Conservation (phyloP, 2,888 invertebrate genomes). For the Sarcophaga carnaria region DNA sequence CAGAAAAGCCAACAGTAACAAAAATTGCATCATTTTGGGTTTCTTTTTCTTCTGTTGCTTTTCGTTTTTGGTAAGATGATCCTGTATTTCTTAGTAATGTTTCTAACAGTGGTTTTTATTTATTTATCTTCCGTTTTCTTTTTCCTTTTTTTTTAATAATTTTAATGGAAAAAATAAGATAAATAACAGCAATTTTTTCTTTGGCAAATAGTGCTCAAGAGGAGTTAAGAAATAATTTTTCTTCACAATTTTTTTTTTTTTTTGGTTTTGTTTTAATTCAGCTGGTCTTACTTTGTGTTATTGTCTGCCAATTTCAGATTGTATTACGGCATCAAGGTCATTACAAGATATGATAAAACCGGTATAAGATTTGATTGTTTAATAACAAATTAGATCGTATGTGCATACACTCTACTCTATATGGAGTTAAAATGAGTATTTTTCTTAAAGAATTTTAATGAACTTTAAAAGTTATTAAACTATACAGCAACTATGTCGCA, state of each 20-base stretch:
- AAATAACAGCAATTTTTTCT: constrained; percentile 54
- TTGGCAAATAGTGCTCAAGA: constrained; percentile 20
- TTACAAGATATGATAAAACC: constrained; percentile 5
- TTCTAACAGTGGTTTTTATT: constrained; percentile 64
- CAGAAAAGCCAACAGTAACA: neutral
- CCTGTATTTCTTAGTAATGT: constrained; percentile 48
- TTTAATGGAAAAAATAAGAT: constrained; percentile 61
- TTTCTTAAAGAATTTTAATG: neutral
- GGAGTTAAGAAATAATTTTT: constrained; percentile 30
- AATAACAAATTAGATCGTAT: neutral
- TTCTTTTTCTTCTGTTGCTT: neutral
- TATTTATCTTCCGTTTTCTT: constrained; percentile 33
- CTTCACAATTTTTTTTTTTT: neutral
- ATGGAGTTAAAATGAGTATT: neutral
- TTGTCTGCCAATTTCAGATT: constrained; percentile 1
- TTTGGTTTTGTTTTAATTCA: neutral
- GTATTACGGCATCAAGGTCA: constrained; percentile 45
- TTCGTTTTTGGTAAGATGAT: constrained; percentile 58
- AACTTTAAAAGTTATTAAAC: neutral
- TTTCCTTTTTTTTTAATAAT: constrained; percentile 13
- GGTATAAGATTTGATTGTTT: neutral
- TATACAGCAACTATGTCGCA: too few species aligned
- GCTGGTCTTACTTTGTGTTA: neutral
- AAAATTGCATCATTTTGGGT: constrained; percentile 52
- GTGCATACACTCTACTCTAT: neutral